Base-by-base conservation (phyloP, 2,888 invertebrate genomes). In the Pemphredon lugubris region DNA sequence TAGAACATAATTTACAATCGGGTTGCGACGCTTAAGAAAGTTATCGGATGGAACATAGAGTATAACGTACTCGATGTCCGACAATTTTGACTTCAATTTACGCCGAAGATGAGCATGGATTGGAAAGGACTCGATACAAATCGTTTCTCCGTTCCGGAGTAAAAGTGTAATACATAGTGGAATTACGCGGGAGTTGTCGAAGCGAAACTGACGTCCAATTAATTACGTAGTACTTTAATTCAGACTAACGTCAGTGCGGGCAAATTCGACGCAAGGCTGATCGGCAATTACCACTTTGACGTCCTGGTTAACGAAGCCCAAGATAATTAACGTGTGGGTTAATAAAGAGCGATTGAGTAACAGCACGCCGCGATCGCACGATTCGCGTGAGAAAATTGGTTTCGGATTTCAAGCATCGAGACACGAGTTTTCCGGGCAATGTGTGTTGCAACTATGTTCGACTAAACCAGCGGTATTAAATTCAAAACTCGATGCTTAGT, bases 241-340 rank as follows among this genome's bases (percentile, higher is more conserved):
- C 39, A 39, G 9, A 4, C 3, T 23, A 30, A 14, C 18, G 30
- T 47, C 32, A 44, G 45, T 60, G 65, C 51, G 23, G 20, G 45
- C 69, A 65, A 69, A 69, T 65, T 54, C 54, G 50, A 34, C 18
- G 42, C 77, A 42, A 69, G 65, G 40, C 42, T 42, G 68, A 61
- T 65, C 37, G 53, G 39, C 57, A 68, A 65, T 77, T 74, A 65
- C 60, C 34, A 51, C 65, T 69, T 74, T 65, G 76, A 54, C 65
- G 47, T 47, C n/a, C 54, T 20, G 64, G 60, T 69, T 74, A 77
- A 77, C 74, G 61, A 57, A 63, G 18, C 55, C 58, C 34, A 37
- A 32, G 60, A 51, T 48, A 73, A 58, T 69, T 74, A 76, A 72
- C 57, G 71, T 30, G 32, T 39, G n/a, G 23, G 32, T 42, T 70